phyloP scores from a whole-genome alignment of 2,113 vertebrate genomes.

The Dolichotis patagonum region DNA sequence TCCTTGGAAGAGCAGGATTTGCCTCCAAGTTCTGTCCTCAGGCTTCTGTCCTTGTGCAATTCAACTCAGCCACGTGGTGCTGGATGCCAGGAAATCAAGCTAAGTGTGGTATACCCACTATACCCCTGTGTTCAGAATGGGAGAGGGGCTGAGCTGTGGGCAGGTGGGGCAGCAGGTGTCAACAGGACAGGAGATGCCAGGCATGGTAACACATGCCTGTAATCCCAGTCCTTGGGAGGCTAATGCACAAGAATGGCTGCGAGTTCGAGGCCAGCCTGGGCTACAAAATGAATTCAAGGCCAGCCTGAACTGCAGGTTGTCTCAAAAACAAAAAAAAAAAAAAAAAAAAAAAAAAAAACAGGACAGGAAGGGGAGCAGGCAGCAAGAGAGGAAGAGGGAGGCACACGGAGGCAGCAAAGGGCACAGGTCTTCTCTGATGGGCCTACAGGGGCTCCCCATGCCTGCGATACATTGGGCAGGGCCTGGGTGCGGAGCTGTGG shows the following conservation, averaged over 20 bases:
- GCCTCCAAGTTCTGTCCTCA: background rate
- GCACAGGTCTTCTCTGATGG: background rate
- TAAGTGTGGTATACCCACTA: background rate
- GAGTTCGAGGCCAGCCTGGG: too few species aligned
- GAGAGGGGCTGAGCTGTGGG: background rate
- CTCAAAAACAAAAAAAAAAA: too few species aligned
- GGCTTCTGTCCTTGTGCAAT: background rate
- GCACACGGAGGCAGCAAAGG: background rate
- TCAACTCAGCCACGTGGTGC: background rate
- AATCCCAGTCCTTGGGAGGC: too few species aligned
- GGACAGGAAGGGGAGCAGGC: background rate
- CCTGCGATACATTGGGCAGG: background rate
- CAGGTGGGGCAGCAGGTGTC: background rate
- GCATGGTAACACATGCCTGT: too few species aligned
- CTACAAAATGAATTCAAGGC: too few species aligned
- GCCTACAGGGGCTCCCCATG: background rate
- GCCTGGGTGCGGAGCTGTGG: background rate
- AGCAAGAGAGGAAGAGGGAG: background rate
- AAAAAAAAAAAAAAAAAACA: too few species aligned
- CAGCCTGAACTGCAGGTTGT: too few species aligned
- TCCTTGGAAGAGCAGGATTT: background rate
- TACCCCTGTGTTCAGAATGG: background rate
- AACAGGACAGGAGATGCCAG: too few species aligned
- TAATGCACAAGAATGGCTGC: too few species aligned
- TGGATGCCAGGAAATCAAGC: slow-evolving; percentile 24